phyloP scores from a whole-genome alignment of 2,113 vertebrate genomes.

The Genyomyrus donnyi region DNA sequence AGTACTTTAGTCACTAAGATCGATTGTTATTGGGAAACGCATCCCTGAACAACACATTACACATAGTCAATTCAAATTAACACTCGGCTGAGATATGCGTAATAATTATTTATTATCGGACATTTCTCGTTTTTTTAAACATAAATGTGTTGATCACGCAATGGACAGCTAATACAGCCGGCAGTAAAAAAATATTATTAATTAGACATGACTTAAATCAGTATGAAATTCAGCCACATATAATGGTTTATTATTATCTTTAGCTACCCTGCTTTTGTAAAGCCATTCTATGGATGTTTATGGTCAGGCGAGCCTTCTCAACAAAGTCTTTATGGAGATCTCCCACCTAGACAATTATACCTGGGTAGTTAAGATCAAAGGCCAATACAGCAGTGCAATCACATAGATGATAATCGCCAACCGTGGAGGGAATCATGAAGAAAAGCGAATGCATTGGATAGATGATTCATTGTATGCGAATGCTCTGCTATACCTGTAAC shows the following conservation, averaged over 20 bases:
- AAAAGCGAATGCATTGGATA: background rate
- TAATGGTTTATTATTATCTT: background rate
- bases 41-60: background rate
- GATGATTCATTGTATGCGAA: background rate
- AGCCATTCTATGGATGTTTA: constrained; percentile 8
- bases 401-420: constrained; percentile 1
- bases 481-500: background rate
- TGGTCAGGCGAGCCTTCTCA: background rate
- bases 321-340: background rate
- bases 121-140: background rate
- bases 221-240: background rate
- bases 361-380: constrained; percentile 18
- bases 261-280: background rate
- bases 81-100: background rate
- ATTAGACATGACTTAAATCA: constrained; percentile 9
- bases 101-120: background rate
- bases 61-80: background rate
- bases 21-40: too few species aligned
- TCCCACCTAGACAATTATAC: constrained; percentile 8
- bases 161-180: background rate
- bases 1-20: too few species aligned
- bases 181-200: too few species aligned
- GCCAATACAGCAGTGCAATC: background rate
- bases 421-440: background rate
- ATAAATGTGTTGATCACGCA: background rate